Base-by-base conservation (phyloP, 2,797 vertebrate species). In the Gymnothorax javanicus region DNA sequence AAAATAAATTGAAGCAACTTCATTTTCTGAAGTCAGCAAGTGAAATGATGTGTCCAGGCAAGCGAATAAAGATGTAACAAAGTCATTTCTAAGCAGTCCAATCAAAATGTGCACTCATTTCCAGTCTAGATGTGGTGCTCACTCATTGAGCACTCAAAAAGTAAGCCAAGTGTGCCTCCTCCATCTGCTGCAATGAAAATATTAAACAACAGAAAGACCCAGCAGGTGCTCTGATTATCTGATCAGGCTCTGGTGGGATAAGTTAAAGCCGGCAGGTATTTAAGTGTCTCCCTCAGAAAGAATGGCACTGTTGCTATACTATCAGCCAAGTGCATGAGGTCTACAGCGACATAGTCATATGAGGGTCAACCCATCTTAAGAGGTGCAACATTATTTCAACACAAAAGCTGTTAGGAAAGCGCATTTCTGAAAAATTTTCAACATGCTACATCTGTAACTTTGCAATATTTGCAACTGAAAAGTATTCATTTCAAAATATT, bases 181-280 rank as follows among this genome's bases (percentile, higher is more conserved):
- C 89, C 85, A 84, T 88, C 87, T 62, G 23, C 86, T 90, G 90
- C 89, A 86, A 83, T 89, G 83, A 90, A 71, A 71, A 71, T n/a
- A 84, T 54, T 23, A 59, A 56, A 56, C n/a, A 88, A 88, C 87
- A 89, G 89, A 91, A 87, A 90, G 83, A 82, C 79, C 77, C 79
- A 75, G 60, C 87, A 52, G 84, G 85, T 82, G 87, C 75, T 86
- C 89, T 87, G 89, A 89, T 89, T n/a, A 71, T 27, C 60, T 64
- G 60, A 64, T 23, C 64, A 85, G 50, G 64, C 62, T 17, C 82
- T 82, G 12, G 27, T 84, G 33, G 69, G 62, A 33, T 33, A 17
- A 57, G 56, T 25, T 85, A 17, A 93, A 93, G 94, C 95, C 92
- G 92, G 94, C 93, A 94, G 94, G 94, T 93, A 93, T 93, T 93